Base-by-base conservation (phyloP, 2,888 invertebrate genomes). In the Bellardia pandia region DNA sequence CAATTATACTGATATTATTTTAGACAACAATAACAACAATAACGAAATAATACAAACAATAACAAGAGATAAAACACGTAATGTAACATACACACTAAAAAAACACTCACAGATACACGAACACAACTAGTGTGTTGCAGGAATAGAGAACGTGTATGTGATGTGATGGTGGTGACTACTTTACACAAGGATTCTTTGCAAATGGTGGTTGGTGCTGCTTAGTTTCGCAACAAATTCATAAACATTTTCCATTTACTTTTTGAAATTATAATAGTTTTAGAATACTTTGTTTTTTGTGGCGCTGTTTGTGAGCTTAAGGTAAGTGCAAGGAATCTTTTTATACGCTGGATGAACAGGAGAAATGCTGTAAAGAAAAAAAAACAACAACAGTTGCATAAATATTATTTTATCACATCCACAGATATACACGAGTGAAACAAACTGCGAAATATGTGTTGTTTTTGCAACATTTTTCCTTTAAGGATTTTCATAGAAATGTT, bases 351-450 rank as follows among this genome's bases (percentile, higher is more conserved):
- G 56, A 56, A 53, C 58, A 66, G 23, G 0, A 64, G 11, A 53
- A 8, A 53, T 23, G 42, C 2, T 13, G 16, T 30, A n/a, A n/a
- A 40, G 56, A 30, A 13, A 30, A 66, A 77, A 58, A 23, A 69
- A 64, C 37, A 58, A 84, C 30, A 75, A 40, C 80, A 80, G 51
- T 76, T 85, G 85, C 71, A 76, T 80, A 85, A 85, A 80, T 80
- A 85, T 86, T 78, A 86, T 68, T 86, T 82, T 82, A 86, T 82
- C 74, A 69, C 78, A 74, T 60, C 37, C 14, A 30, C 13, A 72
- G 42, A 71, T 58, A 56, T 42, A 56, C 9, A 64, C 5, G n/a
- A 42, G 14, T 62, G 16, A 16, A 53, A 51, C 45, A 48, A 16
- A 14, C 23, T 68, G 37, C 42, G 16, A 75, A 60, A 37, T 45